Base-by-base conservation (phyloP, 2,888 invertebrate genomes). In the Autographa pulchrina region DNA sequence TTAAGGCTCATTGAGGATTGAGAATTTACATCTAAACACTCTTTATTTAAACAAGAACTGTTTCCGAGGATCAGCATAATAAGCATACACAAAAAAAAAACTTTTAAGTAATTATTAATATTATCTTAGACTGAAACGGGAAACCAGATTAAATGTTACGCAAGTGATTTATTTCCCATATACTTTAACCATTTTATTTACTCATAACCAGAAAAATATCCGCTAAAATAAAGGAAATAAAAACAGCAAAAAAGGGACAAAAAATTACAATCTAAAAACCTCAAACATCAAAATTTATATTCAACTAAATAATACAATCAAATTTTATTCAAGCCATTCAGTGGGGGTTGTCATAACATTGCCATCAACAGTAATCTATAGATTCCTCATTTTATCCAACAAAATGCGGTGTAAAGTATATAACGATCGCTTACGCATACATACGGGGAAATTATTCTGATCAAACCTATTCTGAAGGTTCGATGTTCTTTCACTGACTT, bases 381-480 rank as follows among this genome's bases (percentile, higher is more conserved):
- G 89, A 87, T 91, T 89, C 86, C 83, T 70, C 85, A 85, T 85
- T 86, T 86, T 84, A 90, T 87, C 88, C 88, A 70, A 82, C 88
- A 88, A 84, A 85, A 85, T 83, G 68, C 80, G 74, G 62, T 69
- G 65, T 75, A 73, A 85, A 87, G 86, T 82, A 85, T 81, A 83
- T 87, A 85, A 87, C 82, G 82, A 77, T 67, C 68, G 76, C 70
- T 25, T 25, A 43, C 61, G 93, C 90, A 93, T 94, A 93, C 76
- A 91, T 87, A 94, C 83, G 88, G 83, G 76, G 2, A 81, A 89
- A 93, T 94, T 93, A 94, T 94, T 86, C 89, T 86, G 89, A 93
- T 92, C 73, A 62, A 72, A 68, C 32, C 76, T 65, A 72, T 80
- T 80, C 25, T 73, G 75, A 78, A 79, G 84, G 80, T 84, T 73